A percentile compares a stretch with the other conserved stretches of the same genome.
phyloP scores from a whole-genome alignment of 2,888 invertebrate genomes.

The Nomada goodeniana region DNA sequence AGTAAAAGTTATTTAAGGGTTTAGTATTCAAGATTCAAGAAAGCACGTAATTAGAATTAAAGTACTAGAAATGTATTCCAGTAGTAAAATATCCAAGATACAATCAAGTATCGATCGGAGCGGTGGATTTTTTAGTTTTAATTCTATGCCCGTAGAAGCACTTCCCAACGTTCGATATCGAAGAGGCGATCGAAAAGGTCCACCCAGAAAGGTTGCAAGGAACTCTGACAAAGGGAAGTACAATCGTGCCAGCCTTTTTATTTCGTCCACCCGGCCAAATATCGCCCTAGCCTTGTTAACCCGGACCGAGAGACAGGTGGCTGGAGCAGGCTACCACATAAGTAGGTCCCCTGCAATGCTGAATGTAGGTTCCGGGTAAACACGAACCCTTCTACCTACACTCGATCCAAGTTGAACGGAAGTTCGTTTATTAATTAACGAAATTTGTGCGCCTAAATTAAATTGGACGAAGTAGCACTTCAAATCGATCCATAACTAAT shows the following conservation, averaged over 20 bases:
- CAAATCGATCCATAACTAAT: too few relatives aligned
- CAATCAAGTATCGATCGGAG: background rate
- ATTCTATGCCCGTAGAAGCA: background rate
- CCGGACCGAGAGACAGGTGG: conserved; percentile 66
- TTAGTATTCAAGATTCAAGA: background rate
- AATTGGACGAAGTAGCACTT: background rate
- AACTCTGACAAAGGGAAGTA: conserved; percentile 55
- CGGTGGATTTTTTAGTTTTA: background rate
- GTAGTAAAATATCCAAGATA: background rate
- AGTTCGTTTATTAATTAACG: background rate
- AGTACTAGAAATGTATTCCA: background rate
- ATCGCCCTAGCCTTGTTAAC: conserved; percentile 5
- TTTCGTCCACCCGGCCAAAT: conserved; percentile 25
- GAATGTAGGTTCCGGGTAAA: conserved; percentile 56
- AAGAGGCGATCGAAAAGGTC: conserved; percentile 28
- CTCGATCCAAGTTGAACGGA: background rate
- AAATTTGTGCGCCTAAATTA: too few relatives aligned
- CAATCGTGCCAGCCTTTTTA: conserved; percentile 56
- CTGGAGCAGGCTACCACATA: conserved; percentile 60
- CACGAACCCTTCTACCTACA: conserved; percentile 29
- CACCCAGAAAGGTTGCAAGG: conserved; percentile 22
- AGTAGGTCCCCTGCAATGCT: conserved; percentile 71
- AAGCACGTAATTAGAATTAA: background rate
- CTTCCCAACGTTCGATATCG: background rate
- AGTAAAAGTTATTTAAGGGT: too few relatives aligned